Conservation (phyloP, 2,888 invertebrate species). For the Platycnemis pennipes region DNA sequence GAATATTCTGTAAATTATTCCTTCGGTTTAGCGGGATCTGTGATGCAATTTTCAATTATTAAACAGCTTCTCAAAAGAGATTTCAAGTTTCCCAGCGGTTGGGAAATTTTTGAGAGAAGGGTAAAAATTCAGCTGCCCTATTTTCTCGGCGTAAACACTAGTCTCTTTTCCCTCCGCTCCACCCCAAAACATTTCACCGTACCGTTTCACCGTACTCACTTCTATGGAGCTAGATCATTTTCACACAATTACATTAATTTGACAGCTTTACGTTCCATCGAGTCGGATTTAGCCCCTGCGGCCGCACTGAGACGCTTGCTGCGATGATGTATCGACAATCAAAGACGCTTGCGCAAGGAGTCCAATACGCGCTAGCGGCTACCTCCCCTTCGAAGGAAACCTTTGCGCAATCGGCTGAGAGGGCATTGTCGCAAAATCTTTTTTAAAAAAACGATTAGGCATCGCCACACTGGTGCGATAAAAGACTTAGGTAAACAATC, state of each 20-base stretch:
- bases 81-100: background rate
- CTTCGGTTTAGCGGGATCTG: no score
- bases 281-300: background rate
- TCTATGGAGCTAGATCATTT: background rate
- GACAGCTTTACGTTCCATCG: background rate
- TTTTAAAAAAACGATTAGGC: background rate
- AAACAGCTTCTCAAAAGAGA: background rate
- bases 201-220: background rate
- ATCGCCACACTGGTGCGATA: background rate
- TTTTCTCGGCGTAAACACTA: background rate
- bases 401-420: background rate
- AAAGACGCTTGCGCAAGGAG: background rate
- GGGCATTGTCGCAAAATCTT: background rate
- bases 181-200: background rate
- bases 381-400: background rate
- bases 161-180: background rate
- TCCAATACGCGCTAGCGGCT: background rate
- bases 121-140: background rate
- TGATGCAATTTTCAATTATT: background rate
- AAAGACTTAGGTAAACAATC: no score
- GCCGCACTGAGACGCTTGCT: background rate
- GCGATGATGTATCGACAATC: background rate
- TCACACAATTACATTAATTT: background rate
- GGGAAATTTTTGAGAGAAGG: background rate
- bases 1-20: no score